phyloP scores from a whole-genome alignment of 2,797 vertebrate species.

The Phataginus tetradactyla region DNA sequence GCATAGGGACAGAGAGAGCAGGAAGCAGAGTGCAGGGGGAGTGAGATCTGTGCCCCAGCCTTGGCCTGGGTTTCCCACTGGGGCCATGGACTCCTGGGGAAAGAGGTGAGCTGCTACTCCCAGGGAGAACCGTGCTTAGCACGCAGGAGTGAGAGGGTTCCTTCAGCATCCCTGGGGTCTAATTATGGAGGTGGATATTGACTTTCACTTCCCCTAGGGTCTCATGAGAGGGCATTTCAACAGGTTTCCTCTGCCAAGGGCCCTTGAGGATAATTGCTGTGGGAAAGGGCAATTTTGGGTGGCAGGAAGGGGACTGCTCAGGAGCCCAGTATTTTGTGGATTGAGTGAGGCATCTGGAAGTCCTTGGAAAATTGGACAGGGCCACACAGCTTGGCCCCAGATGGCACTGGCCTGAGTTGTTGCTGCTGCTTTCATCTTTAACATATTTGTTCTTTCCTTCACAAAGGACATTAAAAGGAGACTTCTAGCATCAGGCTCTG shows the following conservation, averaged over 20 bases:
- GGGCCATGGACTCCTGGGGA: neutral
- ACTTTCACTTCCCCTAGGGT: neutral
- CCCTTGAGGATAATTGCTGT: neutral
- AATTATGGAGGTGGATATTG: neutral
- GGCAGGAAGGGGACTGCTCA: neutral
- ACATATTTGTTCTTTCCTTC: neutral
- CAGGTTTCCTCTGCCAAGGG: neutral
- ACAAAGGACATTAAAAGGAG: neutral
- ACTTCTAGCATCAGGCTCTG: neutral
- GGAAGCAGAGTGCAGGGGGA: neutral
- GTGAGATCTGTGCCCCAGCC: neutral
- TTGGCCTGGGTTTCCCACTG: neutral
- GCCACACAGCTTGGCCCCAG: neutral
- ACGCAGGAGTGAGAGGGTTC: neutral
- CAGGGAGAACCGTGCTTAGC: neutral
- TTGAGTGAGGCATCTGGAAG: neutral
- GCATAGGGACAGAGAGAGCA: neutral
- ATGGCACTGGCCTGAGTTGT: neutral
- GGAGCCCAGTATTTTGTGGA: neutral
- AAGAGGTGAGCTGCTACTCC: neutral
- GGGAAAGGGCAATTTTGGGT: slow-evolving; percentile 12
- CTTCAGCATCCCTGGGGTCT: neutral
- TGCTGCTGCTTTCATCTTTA: neutral
- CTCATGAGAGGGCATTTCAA: neutral
- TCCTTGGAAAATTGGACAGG: neutral